These are phyloP conservation scores for Ceryle rudis DNA, from an alignment of 2,797 vertebrate species.

Conservation along the genomic window DNA sequence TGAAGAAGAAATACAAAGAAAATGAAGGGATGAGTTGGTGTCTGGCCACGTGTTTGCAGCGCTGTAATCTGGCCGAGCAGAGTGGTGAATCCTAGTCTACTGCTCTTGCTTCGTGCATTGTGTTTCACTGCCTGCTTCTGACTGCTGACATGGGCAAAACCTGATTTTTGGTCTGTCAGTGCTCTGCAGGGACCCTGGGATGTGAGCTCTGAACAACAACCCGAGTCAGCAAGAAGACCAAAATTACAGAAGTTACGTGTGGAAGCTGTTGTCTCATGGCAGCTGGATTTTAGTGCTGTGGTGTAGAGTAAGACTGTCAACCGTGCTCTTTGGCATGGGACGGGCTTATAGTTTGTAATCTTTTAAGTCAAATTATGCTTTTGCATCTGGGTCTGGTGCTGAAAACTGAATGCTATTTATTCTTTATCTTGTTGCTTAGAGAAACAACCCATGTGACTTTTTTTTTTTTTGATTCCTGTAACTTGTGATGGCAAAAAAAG, in stretches of 20 bases:
- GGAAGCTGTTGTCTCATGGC: background rate
- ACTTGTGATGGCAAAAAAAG: background rate
- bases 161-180: background rate
- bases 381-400: fast-evolving
- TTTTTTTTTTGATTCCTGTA: background rate
- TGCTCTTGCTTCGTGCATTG: background rate
- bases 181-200: background rate
- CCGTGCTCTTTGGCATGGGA: background rate
- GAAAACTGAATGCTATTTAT: background rate
- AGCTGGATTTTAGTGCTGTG: background rate
- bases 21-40: background rate
- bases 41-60: background rate
- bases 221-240: background rate
- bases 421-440: background rate
- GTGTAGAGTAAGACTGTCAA: background rate
- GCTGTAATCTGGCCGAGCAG: background rate
- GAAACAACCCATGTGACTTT: background rate
- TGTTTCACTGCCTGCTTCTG: background rate
- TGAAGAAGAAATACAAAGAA: background rate
- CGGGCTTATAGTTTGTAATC: background rate
- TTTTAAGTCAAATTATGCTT: background rate
- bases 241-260: background rate
- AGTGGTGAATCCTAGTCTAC: background rate
- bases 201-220: background rate
- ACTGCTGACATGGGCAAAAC: fast-evolving